phyloP scores from a whole-genome alignment of 1,140 invertebrate species.

The Aethina tumida region DNA sequence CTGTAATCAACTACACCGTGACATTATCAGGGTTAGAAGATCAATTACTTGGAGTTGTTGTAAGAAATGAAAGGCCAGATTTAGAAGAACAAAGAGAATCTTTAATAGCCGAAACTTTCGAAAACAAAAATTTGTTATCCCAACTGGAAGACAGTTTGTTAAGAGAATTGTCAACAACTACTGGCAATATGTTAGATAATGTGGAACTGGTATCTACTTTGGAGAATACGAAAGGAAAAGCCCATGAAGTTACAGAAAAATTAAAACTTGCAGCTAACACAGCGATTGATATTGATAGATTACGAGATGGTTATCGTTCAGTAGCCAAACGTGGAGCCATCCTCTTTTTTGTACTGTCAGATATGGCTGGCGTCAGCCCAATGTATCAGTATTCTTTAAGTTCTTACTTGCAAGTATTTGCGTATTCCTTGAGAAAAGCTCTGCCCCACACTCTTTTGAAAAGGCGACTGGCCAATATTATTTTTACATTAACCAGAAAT shows the following conservation, averaged over 20 bases:
- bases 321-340: constrained; percentile 76
- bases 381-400: constrained; percentile 89
- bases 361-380: constrained; percentile 73
- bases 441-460: constrained; percentile 60
- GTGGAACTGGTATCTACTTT: constrained; percentile 72
- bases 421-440: constrained; percentile 66
- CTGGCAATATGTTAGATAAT: constrained; percentile 87
- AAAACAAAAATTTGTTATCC: constrained; percentile 72
- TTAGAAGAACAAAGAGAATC: constrained; percentile 76
- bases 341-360: constrained; percentile 78
- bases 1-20: constrained; percentile 86
- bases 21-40: constrained; percentile 78
- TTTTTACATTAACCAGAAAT: constrained; percentile 71
- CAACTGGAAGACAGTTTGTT: constrained; percentile 75
- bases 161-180: constrained; percentile 67
- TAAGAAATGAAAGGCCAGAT: constrained; percentile 70
- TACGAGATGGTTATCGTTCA: constrained; percentile 71
- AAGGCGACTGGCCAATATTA: constrained; percentile 70
- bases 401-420: constrained; percentile 71
- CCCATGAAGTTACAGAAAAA: constrained; percentile 60
- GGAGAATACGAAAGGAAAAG: constrained; percentile 82
- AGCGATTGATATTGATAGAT: constrained; percentile 64
- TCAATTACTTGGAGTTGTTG: constrained; percentile 78
- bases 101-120: constrained; percentile 74
- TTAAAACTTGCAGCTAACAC: constrained; percentile 62